Percentiles rank a stretch among this genome's conserved stretches.
phyloP scores from a whole-genome alignment of 2,888 invertebrate genomes.

The Dorcus hopei region DNA sequence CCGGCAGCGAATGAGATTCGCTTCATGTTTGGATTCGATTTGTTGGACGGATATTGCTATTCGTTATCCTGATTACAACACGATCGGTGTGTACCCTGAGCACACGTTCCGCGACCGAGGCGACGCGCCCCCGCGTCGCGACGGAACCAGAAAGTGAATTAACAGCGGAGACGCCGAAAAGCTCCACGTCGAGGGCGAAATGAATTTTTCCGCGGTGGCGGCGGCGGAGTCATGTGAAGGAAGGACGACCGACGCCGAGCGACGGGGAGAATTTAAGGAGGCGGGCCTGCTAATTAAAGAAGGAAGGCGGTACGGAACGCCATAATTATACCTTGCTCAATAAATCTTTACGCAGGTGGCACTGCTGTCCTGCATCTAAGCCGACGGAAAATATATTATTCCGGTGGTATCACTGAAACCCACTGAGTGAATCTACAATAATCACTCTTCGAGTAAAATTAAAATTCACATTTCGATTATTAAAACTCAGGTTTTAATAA shows the following conservation, averaged over 20 bases:
- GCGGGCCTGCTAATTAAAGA: background rate
- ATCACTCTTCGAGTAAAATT: no score
- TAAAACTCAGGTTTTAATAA: no score
- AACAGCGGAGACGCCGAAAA: background rate
- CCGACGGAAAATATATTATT: background rate
- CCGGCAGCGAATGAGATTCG: conserved; percentile 17
- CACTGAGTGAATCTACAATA: no score
- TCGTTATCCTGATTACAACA: conserved; percentile 43
- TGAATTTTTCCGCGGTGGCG: background rate
- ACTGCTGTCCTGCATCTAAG: background rate
- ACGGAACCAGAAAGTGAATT: background rate
- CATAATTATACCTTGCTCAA: background rate
- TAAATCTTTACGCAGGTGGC: background rate
- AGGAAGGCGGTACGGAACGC: background rate
- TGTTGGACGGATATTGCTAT: conserved; percentile 43
- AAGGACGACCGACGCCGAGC: no score
- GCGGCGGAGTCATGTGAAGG: no score
- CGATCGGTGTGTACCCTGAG: conserved; percentile 32
- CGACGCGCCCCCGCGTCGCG: background rate
- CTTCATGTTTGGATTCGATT: conserved; percentile 42
- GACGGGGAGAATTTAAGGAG: no score
- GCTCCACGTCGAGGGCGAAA: background rate
- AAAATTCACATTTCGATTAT: no score
- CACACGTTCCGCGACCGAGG: background rate
- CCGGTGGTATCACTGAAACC: no score